Base-by-base conservation (phyloP, 2,113 vertebrate genomes). In the Heterotilapia buettikoferi region DNA sequence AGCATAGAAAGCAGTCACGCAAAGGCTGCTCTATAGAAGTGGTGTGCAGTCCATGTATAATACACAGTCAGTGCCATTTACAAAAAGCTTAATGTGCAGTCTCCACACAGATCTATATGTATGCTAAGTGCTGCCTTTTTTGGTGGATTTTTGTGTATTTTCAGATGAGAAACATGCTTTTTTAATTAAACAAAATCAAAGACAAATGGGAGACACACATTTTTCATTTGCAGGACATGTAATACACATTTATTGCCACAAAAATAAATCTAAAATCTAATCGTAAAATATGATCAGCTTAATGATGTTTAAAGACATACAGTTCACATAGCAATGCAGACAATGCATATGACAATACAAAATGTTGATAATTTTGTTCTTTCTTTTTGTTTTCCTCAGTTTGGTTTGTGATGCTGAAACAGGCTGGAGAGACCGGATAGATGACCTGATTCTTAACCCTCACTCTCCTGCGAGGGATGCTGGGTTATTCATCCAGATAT, bases 401-500 rank as follows among this genome's bases (percentile, higher is more conserved):
- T 40, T 40, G 81, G 1, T 43, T 78, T 43, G 43, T 16, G 8
- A 21, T 12, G n/a, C 19, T 57, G 82, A 73, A 59, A 79, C 21
- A 36, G 66, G 38, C 24, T 47, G 40, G 40, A 76, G 14, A 76
- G 14, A 29, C 83, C 14, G 8, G 38, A 53, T 14, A 76, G 24
- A 73, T 2, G 50, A 33, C n/a, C 80, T 33, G 89, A 87, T 71
- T 89, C 89, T 81, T 33, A 7, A 61, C 68, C 82, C 87, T 88
- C 61, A 83, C 85, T 82, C 80, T 88, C 36, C 61, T 50, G 24
- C 7, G 18, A 84, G 82, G 53, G 57, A 47, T 47, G 36, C 9
- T 79, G 76, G 84, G 86, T 47, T 88, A 80, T 83, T 92, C 88
- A 82, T 82, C 54, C 24, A 45, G 54, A 53, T 79, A 89, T 47